Evolutionary conservation across 2,888 invertebrate species (phyloP).

Genomic region (Nipponacmea schrenckii): DNA sequence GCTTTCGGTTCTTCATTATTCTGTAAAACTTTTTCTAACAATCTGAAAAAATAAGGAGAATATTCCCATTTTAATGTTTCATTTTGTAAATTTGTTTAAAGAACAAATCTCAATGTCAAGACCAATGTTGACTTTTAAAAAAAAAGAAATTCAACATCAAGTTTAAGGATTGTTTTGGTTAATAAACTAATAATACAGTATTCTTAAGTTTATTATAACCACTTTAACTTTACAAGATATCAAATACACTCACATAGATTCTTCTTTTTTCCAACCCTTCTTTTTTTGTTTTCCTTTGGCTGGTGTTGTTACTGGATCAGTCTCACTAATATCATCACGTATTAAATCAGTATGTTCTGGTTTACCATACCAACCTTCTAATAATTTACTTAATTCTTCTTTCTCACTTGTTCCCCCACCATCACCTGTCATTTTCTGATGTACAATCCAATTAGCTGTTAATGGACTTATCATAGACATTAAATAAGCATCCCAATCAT

Average conservation of each 20-base stretch:
- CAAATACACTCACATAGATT: conserved; percentile 31
- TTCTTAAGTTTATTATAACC: no score
- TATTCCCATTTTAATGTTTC: no score
- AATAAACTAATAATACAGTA: no score
- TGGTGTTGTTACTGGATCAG: conserved; percentile 33
- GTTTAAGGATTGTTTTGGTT: not conserved
- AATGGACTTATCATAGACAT: conserved; percentile 59
- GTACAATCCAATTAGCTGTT: conserved; percentile 67
- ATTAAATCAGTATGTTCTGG: conserved; percentile 58
- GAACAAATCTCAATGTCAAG: not conserved
- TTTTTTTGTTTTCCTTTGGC: conserved; percentile 36
- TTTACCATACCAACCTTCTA: conserved; percentile 57
- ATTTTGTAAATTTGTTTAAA: not conserved
- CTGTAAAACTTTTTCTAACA: conserved; percentile 53
- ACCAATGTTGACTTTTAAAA: not conserved
- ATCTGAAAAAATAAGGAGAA: conserved; percentile 34
- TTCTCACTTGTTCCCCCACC: conserved; percentile 39
- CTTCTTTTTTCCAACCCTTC: conserved; percentile 44
- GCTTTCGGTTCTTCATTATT: conserved; percentile 39
- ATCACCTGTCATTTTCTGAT: conserved; percentile 43
- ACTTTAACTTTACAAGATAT: no score
- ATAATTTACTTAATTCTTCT: conserved; percentile 46
- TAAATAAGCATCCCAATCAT: conserved; percentile 65
- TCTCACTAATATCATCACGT: conserved; percentile 53
- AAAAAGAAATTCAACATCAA: not conserved